These are phyloP conservation scores for Plemyria rubiginata DNA, from an alignment of 2,888 invertebrate species.

Conservation along the genomic window DNA sequence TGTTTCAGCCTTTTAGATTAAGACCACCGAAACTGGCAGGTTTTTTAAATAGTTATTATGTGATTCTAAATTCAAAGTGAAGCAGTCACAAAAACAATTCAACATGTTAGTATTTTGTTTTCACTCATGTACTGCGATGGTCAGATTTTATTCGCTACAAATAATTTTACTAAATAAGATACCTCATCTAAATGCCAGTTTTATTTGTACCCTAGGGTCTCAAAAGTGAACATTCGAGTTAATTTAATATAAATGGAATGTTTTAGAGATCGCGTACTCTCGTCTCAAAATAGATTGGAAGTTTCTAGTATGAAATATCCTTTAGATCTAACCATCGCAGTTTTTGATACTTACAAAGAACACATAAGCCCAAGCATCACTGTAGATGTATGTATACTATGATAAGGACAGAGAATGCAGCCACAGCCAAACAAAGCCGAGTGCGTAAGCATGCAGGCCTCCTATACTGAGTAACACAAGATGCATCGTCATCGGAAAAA, in stretches of 20 bases:
- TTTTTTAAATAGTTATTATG: background rate
- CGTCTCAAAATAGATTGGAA: too few species aligned
- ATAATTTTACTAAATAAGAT: slow-evolving; percentile 10
- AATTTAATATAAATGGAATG: slow-evolving; percentile 46
- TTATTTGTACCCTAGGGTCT: slow-evolving; percentile 31
- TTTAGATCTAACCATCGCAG: slow-evolving; percentile 70
- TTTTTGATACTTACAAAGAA: slow-evolving; percentile 65
- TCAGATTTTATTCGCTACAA: slow-evolving; percentile 56
- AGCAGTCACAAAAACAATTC: slow-evolving; percentile 46
- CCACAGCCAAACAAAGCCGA: slow-evolving; percentile 76
- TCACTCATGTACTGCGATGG: slow-evolving; percentile 59
- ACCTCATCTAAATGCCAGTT: slow-evolving; percentile 33
- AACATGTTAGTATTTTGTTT: slow-evolving; percentile 15
- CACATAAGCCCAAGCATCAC: slow-evolving; percentile 81
- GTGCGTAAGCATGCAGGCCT: slow-evolving; percentile 72
- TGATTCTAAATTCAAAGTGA: slow-evolving; percentile 43
- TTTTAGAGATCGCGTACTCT: slow-evolving; percentile 46
- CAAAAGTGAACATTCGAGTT: slow-evolving; percentile 8
- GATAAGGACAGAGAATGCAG: slow-evolving; percentile 78
- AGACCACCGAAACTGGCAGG: background rate
- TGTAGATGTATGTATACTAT: slow-evolving; percentile 81
- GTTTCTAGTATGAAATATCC: background rate
- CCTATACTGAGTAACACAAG: slow-evolving; percentile 50
- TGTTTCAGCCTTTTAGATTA: slow-evolving; percentile 2
- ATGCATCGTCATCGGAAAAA: slow-evolving; percentile 55